These are phyloP conservation scores for Ptychobarbus kaznakovi DNA, from an alignment of 2,797 vertebrate genomes.

Conservation along the genomic window DNA sequence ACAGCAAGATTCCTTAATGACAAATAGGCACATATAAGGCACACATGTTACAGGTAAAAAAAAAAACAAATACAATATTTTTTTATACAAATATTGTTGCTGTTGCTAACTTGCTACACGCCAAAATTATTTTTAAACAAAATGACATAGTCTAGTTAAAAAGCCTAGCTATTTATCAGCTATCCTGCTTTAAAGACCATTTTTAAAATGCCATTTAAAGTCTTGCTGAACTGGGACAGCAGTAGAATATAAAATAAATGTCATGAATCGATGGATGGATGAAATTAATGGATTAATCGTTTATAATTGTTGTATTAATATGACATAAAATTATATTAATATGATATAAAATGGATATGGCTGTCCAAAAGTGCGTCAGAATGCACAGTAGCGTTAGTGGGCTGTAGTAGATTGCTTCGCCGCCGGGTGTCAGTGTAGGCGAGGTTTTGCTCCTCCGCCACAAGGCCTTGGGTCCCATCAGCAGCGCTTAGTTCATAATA, in stretches of 20 bases:
- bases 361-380: neutral
- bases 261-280: neutral
- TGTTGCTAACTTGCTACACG: neutral
- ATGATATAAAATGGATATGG: neutral
- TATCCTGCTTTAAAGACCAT: neutral
- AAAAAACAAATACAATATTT: too few species aligned
- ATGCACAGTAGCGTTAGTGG: neutral
- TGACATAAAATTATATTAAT: neutral
- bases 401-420: neutral
- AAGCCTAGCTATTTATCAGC: neutral
- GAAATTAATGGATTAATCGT: neutral
- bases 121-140: too few species aligned
- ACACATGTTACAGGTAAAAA: neutral
- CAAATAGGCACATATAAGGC: neutral
- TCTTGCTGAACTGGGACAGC: neutral
- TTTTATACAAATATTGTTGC: neutral
- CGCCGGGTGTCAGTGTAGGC: slow-evolving; percentile 75
- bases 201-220: neutral
- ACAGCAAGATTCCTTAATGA: neutral
- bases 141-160: neutral
- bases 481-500: slow-evolving; percentile 3
- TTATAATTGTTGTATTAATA: neutral
- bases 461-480: neutral
- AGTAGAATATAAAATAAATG: neutral
- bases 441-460: slow-evolving; percentile 55